These are phyloP conservation scores for Ophioninae sp. DNA, from an alignment of 2,888 invertebrate species.

Conservation along the genomic window DNA sequence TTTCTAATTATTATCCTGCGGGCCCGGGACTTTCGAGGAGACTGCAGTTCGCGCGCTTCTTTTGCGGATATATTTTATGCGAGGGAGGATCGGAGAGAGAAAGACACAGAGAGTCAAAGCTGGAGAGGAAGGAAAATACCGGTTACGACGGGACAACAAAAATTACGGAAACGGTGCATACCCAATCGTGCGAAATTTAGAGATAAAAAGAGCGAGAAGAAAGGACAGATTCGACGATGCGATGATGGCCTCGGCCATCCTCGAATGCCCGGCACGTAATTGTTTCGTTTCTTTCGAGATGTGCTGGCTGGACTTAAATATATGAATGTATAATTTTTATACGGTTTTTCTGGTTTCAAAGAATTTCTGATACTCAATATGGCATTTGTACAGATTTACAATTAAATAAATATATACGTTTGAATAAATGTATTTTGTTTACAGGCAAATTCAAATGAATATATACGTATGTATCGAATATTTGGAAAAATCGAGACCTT, in stretches of 20 bases:
- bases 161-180: not conserved
- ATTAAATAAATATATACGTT: too few relatives aligned
- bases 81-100: not conserved
- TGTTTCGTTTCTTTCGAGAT: slow-evolving; percentile 28
- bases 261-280: slow-evolving; percentile 25
- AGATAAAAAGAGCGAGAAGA: not conserved
- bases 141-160: not conserved
- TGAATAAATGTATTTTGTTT: too few relatives aligned
- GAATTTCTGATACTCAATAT: too few relatives aligned
- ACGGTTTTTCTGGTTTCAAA: too few relatives aligned
- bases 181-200: slow-evolving; percentile 21
- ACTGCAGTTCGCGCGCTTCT: slow-evolving; percentile 14
- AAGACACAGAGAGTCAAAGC: not conserved
- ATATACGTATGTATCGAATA: too few relatives aligned
- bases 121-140: not conserved
- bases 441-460: too few relatives aligned
- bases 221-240: slow-evolving; percentile 6
- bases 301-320: not conserved
- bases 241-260: slow-evolving; percentile 27
- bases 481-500: too few relatives aligned
- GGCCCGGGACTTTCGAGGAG: not conserved
- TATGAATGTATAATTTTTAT: not conserved
- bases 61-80: not conserved
- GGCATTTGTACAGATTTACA: too few relatives aligned
- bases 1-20: slow-evolving; percentile 48